Base-by-base conservation (phyloP, 2,113 vertebrate genomes). In the Hippoglossus stenolepis region DNA sequence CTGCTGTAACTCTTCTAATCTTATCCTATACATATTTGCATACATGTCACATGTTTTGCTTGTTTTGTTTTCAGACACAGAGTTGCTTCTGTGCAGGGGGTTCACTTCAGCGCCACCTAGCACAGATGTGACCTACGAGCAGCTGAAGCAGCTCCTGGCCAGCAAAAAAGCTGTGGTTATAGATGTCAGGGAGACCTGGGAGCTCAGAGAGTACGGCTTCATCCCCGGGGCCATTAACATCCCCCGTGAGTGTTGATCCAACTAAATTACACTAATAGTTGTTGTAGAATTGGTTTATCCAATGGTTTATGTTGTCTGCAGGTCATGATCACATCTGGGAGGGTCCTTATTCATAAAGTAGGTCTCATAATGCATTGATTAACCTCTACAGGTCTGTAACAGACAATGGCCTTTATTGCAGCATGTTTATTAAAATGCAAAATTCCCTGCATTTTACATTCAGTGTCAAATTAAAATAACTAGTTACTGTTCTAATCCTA, bases 111-210 rank as follows among this genome's bases (percentile, higher is more conserved):
- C 78, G 14, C 76, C 63, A n/a, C 31, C 49, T 13, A 79, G 31
- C 49, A 83, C 83, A 0, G 65, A 62, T n/a, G 85, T 99, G 61
- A 95, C 91, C 23, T 97, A 97, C 24, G 88, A 86, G 4, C 90
- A 97, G 91, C 91, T 99, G 59, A 98, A 97, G 83, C 89, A 93
- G 61, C 83, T 97, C 78, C 89, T 98, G 78, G 91, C 92, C 23
- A 84, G 65, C 3, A 64, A 79, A 4, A 79, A 84, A n/a, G 80
- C 90, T 78, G 91, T 94, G 2, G 88, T 96, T 57, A 95, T 99
- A 69, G 98, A 99, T 62, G 97, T 99, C 65, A 94, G 97, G 79
- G 97, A 99, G 68, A 94, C 94, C 12, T 97, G 95, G 96, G 97
- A 99, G 92, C 89, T 97, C 58, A 77, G 94, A 18, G 94, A 95